Evolutionary conservation across 2,113 vertebrate species (phyloP).

Genomic region (Carettochelys insculpta): DNA sequence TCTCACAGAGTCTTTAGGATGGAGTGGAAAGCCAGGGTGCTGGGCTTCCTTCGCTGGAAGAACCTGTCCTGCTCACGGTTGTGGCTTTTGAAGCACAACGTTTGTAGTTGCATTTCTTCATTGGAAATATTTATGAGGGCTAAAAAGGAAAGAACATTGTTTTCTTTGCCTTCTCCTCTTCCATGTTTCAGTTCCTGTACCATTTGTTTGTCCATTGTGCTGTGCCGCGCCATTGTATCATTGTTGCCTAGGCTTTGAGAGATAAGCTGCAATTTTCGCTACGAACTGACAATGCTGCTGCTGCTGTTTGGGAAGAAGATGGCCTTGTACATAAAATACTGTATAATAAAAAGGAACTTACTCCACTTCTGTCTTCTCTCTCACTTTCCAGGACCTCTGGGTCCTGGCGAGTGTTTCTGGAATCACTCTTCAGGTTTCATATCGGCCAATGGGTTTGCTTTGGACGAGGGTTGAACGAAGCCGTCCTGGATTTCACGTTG

Average conservation of each 20-base stretch:
- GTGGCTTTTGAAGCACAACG: constrained; percentile 60
- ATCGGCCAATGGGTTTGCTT: background rate
- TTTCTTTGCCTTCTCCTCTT: background rate
- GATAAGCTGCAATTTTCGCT: constrained; percentile 58
- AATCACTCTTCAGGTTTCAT: background rate
- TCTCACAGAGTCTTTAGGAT: background rate
- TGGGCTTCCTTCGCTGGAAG: background rate
- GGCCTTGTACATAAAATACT: constrained; percentile 73
- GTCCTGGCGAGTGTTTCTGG: background rate
- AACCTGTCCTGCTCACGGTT: background rate
- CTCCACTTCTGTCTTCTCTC: background rate
- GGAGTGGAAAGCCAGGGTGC: background rate
- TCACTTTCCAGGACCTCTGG: background rate
- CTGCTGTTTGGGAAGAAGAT: constrained; percentile 57
- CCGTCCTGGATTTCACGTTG: background rate
- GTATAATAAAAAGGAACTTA: constrained; percentile 72
- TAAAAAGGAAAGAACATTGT: background rate
- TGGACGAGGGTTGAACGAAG: background rate
- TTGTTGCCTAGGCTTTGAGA: constrained; percentile 53
- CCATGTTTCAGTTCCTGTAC: constrained; percentile 21
- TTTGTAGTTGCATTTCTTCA: constrained; percentile 42
- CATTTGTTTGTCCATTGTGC: background rate
- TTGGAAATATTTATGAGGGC: background rate
- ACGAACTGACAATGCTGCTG: constrained; percentile 52
- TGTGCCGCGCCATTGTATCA: constrained; percentile 41